Conservation (phyloP, 1,140 invertebrate species). For the Ceratina japonica region DNA sequence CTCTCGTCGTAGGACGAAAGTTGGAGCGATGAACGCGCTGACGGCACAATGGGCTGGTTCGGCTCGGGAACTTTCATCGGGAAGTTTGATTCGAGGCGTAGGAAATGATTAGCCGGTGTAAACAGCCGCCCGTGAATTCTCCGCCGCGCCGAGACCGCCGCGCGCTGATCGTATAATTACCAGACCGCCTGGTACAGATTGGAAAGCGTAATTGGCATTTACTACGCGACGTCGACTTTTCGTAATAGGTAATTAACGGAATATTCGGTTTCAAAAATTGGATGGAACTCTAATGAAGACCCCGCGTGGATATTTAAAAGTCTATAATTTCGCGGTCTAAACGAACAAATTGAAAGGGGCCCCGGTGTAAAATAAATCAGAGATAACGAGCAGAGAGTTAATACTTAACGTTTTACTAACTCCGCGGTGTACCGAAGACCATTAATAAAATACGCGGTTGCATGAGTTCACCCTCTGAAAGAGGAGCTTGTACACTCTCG, state of each 20-base stretch:
- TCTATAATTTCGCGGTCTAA: no score
- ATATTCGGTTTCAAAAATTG: neutral
- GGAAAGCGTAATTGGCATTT: neutral
- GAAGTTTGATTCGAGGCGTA: constrained; percentile 34
- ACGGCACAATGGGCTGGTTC: constrained; percentile 26
- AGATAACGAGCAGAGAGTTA: no score
- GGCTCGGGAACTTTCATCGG: constrained; percentile 25
- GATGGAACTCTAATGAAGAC: no score
- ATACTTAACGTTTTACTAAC: no score
- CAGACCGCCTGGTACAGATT: no score
- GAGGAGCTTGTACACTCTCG: no score
- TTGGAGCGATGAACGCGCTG: constrained; percentile 1
- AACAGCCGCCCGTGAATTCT: neutral
- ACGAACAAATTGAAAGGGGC: no score
- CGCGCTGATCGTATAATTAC: constrained; percentile 19
- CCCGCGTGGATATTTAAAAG: no score
- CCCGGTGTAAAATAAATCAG: no score
- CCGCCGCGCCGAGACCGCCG: neutral
- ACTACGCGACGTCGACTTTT: neutral
- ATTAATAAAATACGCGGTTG: no score
- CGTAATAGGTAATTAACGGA: neutral
- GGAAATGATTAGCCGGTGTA: constrained; percentile 25
- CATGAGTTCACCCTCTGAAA: no score
- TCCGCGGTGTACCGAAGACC: no score
- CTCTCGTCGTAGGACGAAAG: constrained; percentile 17